Base-by-base conservation (phyloP, 64 coral and sea anemone species). In the Stichodactyla helianthus region DNA sequence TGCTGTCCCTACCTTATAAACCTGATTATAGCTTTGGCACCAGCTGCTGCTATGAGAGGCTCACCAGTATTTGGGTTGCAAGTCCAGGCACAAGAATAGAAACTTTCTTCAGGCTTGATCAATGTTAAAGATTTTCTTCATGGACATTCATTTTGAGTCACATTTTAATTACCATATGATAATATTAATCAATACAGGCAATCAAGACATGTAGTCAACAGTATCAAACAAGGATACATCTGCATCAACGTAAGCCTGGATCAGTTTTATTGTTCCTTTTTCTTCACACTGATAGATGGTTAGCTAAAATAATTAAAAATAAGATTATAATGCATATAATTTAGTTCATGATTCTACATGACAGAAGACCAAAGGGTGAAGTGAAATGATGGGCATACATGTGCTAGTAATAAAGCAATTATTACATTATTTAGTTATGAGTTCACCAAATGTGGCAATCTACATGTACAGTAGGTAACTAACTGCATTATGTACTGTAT, bases 201-300 rank as follows among this genome's bases (percentile, higher is more conserved):
- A 58, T 44, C 56, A 59, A 16, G 18, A 60, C 59, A 60, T 17
- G 18, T 65, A 65, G 62, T n/a, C 62, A 65, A 22, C 35, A n/a
- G 22, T 65, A 8, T 65, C 10, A 74, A 74, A 44, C 35, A 98
- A 98, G 86, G 96, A 98, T 98, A 95, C 96, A 90, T 98, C 96
- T 18, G 93, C 85, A 91, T 98, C 96, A 54, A 90, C 86, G 61
- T 98, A 98, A 19, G 96, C 96, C 84, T 98, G 96, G 27, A 98
- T 86, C 54, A 98, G 65, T 51, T 98, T 98, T 80, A 98, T 88
- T 10, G 86, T 88, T 71, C 96, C 96, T 74, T 98, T 98, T 31
- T 94, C 93, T 86, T 98, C 93, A 87, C 96, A 98, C 63, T 98
- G 96, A 80, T 98, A 98, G 65, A 98, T 98, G 77, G 96, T 95